Conservation (phyloP, 2,888 invertebrate genomes). For the Watsonalla binaria region DNA sequence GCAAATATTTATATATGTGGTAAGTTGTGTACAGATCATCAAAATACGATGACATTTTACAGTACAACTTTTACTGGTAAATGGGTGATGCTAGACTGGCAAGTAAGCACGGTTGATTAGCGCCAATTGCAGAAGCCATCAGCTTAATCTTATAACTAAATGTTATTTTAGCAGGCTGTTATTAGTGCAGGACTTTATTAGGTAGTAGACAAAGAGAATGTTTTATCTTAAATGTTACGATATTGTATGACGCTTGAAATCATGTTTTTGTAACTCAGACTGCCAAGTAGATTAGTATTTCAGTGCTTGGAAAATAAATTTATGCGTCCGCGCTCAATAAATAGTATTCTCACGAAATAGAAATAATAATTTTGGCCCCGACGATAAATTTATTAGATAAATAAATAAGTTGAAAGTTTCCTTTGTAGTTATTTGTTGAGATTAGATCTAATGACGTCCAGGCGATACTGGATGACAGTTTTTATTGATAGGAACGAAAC, state of each 20-base stretch:
- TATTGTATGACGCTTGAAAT: constrained; percentile 8
- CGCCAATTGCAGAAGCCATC: too few relatives aligned
- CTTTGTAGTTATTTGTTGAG: background rate
- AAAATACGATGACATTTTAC: too few relatives aligned
- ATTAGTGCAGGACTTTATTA: too few relatives aligned
- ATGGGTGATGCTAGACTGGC: too few relatives aligned
- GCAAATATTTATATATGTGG: too few relatives aligned
- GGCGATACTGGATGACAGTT: too few relatives aligned
- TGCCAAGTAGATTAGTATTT: constrained; percentile 52
- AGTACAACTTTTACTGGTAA: too few relatives aligned
- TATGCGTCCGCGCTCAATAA: constrained; percentile 30
- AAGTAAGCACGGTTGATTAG: too few relatives aligned
- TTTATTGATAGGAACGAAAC: too few relatives aligned
- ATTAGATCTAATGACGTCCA: background rate
- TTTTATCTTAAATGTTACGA: constrained; percentile 33
- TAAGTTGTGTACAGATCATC: too few relatives aligned
- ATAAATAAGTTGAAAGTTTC: background rate
- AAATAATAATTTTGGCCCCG: background rate
- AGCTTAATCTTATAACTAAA: too few relatives aligned
- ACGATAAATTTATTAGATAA: background rate
- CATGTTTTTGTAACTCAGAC: constrained; percentile 17
- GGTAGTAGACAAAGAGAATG: too few relatives aligned
- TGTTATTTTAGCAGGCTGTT: background rate
- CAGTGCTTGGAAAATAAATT: constrained; percentile 32
- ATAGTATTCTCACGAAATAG: constrained; percentile 15